A percentile compares a stretch with the other conserved stretches of the same genome.
Conservation (phyloP, 2,888 invertebrate species). For the Cryptocheilus praepositus region DNA sequence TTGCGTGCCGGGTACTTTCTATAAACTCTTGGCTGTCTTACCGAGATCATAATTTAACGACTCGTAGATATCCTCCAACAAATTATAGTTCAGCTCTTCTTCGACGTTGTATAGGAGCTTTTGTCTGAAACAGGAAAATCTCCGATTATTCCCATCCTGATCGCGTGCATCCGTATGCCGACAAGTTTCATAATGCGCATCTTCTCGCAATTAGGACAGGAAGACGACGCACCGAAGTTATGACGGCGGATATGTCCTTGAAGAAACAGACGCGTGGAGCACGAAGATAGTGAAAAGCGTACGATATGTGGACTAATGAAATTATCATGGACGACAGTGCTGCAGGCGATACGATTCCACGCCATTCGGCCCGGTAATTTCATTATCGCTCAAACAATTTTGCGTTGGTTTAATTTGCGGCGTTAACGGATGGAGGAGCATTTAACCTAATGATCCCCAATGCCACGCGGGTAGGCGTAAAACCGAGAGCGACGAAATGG, state of each 20-base stretch:
- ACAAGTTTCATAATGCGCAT: too few species aligned
- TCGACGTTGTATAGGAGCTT: conserved; percentile 81
- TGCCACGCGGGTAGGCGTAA: neutral
- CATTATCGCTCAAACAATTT: conserved; percentile 22
- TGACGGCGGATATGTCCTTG: neutral
- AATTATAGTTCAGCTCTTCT: conserved; percentile 82
- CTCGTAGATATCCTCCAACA: conserved; percentile 85
- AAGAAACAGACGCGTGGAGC: neutral
- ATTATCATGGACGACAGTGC: too few species aligned
- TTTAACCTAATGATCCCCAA: conserved; percentile 6
- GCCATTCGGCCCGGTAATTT: conserved; percentile 31
- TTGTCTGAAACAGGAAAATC: conserved; percentile 76
- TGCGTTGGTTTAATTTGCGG: conserved; percentile 2
- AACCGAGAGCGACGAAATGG: neutral
- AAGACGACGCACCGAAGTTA: too few species aligned
- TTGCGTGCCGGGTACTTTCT: neutral
- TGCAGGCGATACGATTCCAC: conserved; percentile 3
- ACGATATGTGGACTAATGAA: too few species aligned
- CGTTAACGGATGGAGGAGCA: neutral
- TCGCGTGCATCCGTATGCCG: too few species aligned
- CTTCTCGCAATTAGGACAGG: too few species aligned
- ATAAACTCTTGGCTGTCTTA: conserved; percentile 69
- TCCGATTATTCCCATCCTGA: conserved; percentile 2
- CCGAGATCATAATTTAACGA: conserved; percentile 80
- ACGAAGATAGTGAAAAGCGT: too few species aligned